Evolutionary conservation across 2,888 invertebrate genomes (phyloP), one percentile per base, ranked within the genome.

Genomic region (Ectemnius continuus): DNA sequence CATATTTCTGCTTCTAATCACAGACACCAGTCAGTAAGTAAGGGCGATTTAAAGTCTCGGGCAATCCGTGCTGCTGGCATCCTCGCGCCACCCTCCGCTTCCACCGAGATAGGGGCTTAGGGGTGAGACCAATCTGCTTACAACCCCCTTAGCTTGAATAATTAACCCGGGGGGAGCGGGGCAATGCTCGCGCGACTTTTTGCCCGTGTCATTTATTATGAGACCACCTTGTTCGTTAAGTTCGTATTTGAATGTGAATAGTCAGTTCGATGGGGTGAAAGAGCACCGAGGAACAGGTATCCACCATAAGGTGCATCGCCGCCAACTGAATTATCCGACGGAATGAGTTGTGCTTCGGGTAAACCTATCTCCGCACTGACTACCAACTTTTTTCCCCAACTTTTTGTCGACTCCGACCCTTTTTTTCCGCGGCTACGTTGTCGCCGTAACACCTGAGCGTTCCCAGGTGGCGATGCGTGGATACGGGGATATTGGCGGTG

Each of bases 91-190:
- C 85, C 85, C 87, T 82, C 83, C 52, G 14, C 80, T 82, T 80
- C 79, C 76, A 83, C 83, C 80, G 83, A 84, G 86, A 86, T 86
- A 85, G 87, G 76, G 84, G 85, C 85, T 87, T 87, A 87, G 88
- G 85, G 89, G 89, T 87, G 88, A 87, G 87, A 88, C 87, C 89
- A 90, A 90, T 88, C 90, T 90, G 90, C 90, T 90, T 91, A 90
- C 88, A 87, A 88, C 87, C 90, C 90, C 88, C 90, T 90, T 88
- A 88, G 87, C 83, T 85, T 88, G 90, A 90, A 90, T 91, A 91
- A 91, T 90, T 91, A 91, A 90, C 89, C 88, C 82, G 76, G 80
- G 80, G 80, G 80, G 70, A 68, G 52, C 16, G 52, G n/a, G 52
- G n/a, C 52, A 0, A 16, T 16, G 52, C 52, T 16, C 73, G 83